These are phyloP conservation scores for Boulengerochromis microlepis DNA, from an alignment of 2,113 vertebrate species.

Conservation along the genomic window DNA sequence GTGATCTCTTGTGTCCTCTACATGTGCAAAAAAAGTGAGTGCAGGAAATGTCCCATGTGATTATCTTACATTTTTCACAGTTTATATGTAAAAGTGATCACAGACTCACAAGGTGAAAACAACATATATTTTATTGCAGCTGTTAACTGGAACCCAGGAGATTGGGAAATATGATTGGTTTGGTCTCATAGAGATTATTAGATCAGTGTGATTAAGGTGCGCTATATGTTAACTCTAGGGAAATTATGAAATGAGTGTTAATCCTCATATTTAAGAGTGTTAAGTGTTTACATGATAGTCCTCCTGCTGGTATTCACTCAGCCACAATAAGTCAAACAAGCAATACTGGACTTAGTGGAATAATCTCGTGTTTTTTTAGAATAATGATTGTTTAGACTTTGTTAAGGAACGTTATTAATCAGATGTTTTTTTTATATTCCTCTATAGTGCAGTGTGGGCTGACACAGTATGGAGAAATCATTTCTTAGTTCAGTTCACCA, in stretches of 20 bases:
- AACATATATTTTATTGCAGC: neutral
- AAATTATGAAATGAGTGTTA: conserved; percentile 25
- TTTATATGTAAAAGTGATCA: neutral
- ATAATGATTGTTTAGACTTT: conserved; percentile 23
- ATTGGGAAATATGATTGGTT: neutral
- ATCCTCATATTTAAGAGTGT: conserved; percentile 43
- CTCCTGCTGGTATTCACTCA: conserved; percentile 11
- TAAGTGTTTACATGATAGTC: conserved; percentile 27
- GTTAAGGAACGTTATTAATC: conserved; percentile 29
- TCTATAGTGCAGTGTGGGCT: neutral
- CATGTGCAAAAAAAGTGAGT: fast-evolving
- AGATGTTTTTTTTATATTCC: conserved; percentile 8
- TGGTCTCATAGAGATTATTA: neutral
- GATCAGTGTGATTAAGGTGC: neutral
- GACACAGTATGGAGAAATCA: conserved; percentile 44
- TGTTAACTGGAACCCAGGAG: neutral
- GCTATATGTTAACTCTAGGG: neutral
- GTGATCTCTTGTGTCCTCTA: neutral
- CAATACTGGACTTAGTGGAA: neutral
- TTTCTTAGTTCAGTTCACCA: conserved; percentile 40
- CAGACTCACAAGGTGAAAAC: neutral
- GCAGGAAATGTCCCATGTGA: neutral
- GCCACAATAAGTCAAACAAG: neutral
- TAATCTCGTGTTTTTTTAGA: conserved; percentile 15
- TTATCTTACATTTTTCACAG: neutral